These are phyloP conservation scores for Electrophaes corylata DNA, from an alignment of 2,888 invertebrate species.

Conservation along the genomic window DNA sequence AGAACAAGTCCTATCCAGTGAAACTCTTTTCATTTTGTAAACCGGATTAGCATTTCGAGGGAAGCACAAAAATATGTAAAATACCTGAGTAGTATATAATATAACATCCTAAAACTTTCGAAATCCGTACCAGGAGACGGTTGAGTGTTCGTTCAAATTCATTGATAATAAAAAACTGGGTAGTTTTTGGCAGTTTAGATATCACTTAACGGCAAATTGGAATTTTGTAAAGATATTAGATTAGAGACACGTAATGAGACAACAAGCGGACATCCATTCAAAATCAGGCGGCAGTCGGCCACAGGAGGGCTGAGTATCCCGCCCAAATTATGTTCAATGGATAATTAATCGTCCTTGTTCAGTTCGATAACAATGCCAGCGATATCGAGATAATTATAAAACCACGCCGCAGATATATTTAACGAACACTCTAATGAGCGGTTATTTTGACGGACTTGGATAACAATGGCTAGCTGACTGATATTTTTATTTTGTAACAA, in stretches of 20 bases:
- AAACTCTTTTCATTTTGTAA: background rate
- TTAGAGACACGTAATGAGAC: conserved; percentile 43
- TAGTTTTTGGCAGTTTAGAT: too few species aligned
- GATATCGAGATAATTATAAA: conserved; percentile 69
- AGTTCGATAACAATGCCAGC: conserved; percentile 73
- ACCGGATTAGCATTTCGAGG: background rate
- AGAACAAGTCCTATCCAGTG: background rate
- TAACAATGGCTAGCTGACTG: conserved; percentile 9
- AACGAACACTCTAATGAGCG: conserved; percentile 34
- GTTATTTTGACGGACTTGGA: conserved; percentile 34
- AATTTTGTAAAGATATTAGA: conserved; percentile 2
- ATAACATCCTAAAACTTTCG: too few species aligned
- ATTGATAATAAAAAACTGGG: too few species aligned
- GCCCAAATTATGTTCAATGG: conserved; percentile 83
- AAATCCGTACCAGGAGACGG: too few species aligned
- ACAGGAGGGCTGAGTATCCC: conserved; percentile 63
- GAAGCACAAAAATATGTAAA: background rate
- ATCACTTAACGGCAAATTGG: background rate
- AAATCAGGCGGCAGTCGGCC: conserved; percentile 61
- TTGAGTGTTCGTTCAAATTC: too few species aligned
- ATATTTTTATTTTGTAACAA: background rate
- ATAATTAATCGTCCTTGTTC: conserved; percentile 79
- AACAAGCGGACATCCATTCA: conserved; percentile 59
- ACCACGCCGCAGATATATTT: conserved; percentile 44
- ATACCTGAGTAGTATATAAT: too few species aligned